phyloP scores from a whole-genome alignment of 2,113 vertebrate genomes.

The Gymnogyps californianus region DNA sequence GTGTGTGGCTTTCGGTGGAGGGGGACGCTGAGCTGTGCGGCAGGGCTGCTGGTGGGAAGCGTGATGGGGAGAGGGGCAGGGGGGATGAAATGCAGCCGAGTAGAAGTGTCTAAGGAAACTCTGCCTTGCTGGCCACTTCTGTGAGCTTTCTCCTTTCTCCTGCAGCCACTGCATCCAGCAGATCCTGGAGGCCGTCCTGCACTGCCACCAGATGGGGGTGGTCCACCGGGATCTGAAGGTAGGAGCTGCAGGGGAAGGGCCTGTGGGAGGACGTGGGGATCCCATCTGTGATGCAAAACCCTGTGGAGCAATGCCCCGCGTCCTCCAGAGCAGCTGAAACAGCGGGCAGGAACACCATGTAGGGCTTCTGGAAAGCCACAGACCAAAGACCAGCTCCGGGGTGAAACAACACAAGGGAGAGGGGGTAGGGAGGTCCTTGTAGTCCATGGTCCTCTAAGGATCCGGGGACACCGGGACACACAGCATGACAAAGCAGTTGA shows the following conservation, averaged over 20 bases:
- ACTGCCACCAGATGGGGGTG: conserved; percentile 88
- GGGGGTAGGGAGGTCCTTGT: background rate
- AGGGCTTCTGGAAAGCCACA: background rate
- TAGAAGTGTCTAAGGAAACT: background rate
- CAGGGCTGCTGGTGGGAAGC: background rate
- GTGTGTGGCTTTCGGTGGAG: background rate
- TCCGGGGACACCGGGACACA: background rate
- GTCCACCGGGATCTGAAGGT: conserved; percentile 88
- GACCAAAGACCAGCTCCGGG: background rate
- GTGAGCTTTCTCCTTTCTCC: background rate
- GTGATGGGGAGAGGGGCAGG: background rate
- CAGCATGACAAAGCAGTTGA: background rate
- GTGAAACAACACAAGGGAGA: background rate
- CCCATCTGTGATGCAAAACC: background rate
- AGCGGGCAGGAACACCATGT: background rate
- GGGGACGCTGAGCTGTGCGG: background rate
- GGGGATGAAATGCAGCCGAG: background rate
- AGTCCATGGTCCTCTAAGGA: background rate
- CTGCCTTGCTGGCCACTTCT: background rate
- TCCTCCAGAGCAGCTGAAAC: background rate
- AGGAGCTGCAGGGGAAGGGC: background rate
- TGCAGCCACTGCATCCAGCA: conserved; percentile 63
- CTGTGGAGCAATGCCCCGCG: background rate
- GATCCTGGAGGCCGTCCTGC: conserved; percentile 85
- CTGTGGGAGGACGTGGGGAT: background rate